These are phyloP conservation scores for Drosophila serrata DNA, from an alignment of 1,140 invertebrate genomes.

Conservation along the genomic window DNA sequence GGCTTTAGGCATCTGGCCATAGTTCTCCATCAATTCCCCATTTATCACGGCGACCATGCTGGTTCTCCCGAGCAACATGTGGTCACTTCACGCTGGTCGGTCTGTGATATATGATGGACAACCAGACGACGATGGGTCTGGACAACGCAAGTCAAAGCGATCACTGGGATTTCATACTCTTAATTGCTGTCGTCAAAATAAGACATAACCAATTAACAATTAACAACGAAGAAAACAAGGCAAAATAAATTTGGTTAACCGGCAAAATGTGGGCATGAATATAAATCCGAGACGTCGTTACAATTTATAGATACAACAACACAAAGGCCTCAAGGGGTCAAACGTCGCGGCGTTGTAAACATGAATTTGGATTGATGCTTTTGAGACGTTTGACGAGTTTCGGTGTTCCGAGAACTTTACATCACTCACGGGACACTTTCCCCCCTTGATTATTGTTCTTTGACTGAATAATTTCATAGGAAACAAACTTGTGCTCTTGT, in stretches of 20 bases:
- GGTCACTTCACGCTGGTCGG: constrained; percentile 24
- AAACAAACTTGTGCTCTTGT: not conserved
- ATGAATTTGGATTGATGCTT: constrained; percentile 33
- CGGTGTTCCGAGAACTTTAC: constrained; percentile 35
- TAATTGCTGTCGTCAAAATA: constrained; percentile 48
- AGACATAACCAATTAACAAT: constrained; percentile 41
- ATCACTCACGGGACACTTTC: constrained; percentile 23
- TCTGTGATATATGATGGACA: constrained; percentile 51
- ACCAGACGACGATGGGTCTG: constrained; percentile 33
- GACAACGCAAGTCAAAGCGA: constrained; percentile 14
- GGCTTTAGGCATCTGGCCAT: constrained; percentile 24
- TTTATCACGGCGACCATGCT: constrained; percentile 43
- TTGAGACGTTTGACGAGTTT: constrained; percentile 5
- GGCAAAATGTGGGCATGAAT: constrained; percentile 30
- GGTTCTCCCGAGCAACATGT: constrained; percentile 34
- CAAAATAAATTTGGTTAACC: constrained; percentile 16
- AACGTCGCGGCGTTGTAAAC: constrained; percentile 20
- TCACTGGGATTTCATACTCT: constrained; percentile 41
- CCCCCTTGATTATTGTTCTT: constrained; percentile 4
- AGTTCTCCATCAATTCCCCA: constrained; percentile 37
- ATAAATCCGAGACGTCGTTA: constrained; percentile 12
- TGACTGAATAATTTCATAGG: constrained; percentile 17
- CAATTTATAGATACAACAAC: constrained; percentile 3
- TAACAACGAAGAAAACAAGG: constrained; percentile 10
- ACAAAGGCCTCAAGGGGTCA: constrained; percentile 7